Percentiles rank a stretch among this genome's conserved stretches.
Conservation (phyloP, 92 coral and sea anemone species). For the Desmophyllum pertusum region DNA sequence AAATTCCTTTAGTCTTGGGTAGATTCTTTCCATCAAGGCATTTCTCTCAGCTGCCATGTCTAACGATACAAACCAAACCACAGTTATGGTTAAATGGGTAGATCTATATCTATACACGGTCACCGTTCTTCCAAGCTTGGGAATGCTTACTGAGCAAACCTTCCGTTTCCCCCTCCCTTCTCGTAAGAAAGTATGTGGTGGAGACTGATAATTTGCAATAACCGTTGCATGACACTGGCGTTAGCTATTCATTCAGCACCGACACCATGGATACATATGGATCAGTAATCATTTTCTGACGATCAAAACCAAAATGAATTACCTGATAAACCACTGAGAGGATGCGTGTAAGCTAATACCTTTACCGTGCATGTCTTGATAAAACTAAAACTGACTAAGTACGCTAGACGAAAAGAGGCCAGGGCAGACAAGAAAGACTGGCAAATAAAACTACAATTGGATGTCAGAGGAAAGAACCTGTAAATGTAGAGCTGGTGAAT, state of each 20-base stretch:
- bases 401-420: too few relatives aligned
- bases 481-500: conserved; percentile 84
- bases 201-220: too few relatives aligned
- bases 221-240: too few relatives aligned
- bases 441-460: background rate
- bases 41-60: conserved; percentile 74
- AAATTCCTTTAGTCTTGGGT: conserved; percentile 63
- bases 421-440: background rate
- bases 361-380: too few relatives aligned
- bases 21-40: conserved; percentile 69
- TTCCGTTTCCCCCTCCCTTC: background rate
- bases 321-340: too few relatives aligned
- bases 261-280: too few relatives aligned
- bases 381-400: too few relatives aligned
- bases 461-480: conserved; percentile 44
- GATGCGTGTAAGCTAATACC: too few relatives aligned
- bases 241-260: too few relatives aligned
- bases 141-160: background rate
- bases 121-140: background rate
- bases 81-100: background rate
- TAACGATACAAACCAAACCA: background rate
- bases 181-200: too few relatives aligned
- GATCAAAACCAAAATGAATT: too few relatives aligned
- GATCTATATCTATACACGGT: background rate
- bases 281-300: too few relatives aligned